Percentiles rank a stretch among this genome's conserved stretches.
Evolutionary conservation across 1,140 invertebrate genomes (phyloP).

Genomic region (Zaprionus capensis): DNA sequence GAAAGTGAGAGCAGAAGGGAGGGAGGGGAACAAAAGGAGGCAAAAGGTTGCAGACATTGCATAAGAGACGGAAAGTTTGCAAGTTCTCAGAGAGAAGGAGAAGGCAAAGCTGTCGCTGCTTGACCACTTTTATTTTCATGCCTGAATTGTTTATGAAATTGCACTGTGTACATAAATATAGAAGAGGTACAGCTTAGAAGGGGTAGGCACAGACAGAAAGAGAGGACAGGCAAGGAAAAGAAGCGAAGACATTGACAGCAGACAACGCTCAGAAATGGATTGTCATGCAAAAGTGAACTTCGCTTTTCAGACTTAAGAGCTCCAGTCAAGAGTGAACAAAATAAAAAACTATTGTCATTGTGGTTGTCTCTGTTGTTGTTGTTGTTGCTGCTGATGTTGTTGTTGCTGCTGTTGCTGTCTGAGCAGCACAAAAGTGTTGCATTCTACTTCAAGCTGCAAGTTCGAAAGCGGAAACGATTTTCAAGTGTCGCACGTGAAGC

Average conservation of each 20-base stretch:
- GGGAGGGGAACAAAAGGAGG: background rate
- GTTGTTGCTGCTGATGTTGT: background rate
- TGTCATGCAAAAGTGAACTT: slow-evolving; percentile 80
- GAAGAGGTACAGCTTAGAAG: background rate
- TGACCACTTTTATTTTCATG: slow-evolving; percentile 83
- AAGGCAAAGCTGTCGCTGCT: slow-evolving; percentile 45
- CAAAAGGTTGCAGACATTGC: slow-evolving; percentile 45
- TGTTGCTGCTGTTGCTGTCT: slow-evolving; percentile 10
- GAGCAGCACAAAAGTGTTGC: slow-evolving; percentile 17
- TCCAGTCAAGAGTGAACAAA: slow-evolving; percentile 62
- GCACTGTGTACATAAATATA: slow-evolving; percentile 30
- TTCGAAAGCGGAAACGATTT: slow-evolving; percentile 49
- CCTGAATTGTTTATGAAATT: slow-evolving; percentile 73
- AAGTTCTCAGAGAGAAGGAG: slow-evolving; percentile 57
- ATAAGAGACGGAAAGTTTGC: slow-evolving; percentile 46
- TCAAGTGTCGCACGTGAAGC: slow-evolving; percentile 44
- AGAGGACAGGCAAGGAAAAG: background rate
- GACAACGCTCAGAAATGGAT: slow-evolving; percentile 62
- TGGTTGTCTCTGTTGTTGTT: slow-evolving; percentile 10
- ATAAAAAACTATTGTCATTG: slow-evolving; percentile 44
- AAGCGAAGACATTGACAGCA: slow-evolving; percentile 5
- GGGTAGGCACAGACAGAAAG: background rate
- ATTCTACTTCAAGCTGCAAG: slow-evolving; percentile 15
- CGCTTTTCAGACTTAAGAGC: slow-evolving; percentile 60
- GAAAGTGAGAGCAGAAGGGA: slow-evolving; percentile 51